Conservation (phyloP, 2,888 invertebrate species). For the Stenodera caucasica region DNA sequence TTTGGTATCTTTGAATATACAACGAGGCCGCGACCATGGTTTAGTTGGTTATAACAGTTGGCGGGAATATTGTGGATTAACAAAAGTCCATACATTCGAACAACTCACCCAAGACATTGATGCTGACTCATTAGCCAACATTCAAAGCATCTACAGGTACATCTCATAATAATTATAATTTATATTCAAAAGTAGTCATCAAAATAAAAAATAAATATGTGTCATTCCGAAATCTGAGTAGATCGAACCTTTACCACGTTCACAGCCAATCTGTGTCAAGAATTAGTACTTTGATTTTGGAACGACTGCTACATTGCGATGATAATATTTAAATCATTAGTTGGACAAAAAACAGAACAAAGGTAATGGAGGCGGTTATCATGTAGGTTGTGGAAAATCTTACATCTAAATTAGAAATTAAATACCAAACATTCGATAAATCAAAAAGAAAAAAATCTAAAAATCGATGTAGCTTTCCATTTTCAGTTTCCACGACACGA, state of each 20-base stretch:
- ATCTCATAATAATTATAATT: too few relatives aligned
- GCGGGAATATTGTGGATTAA: slow-evolving; percentile 74
- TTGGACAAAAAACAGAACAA: background rate
- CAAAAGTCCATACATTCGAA: slow-evolving; percentile 63
- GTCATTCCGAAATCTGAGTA: background rate
- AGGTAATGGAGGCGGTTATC: background rate
- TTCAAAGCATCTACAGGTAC: slow-evolving; percentile 67
- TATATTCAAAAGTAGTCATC: too few relatives aligned
- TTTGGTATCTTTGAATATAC: slow-evolving; percentile 84
- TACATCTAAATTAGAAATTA: too few relatives aligned
- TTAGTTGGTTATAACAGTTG: slow-evolving; percentile 77
- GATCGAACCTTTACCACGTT: background rate
- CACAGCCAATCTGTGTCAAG: too few relatives aligned
- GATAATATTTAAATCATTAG: too few relatives aligned
- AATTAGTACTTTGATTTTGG: background rate
- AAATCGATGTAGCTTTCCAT: slow-evolving; percentile 3
- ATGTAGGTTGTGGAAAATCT: background rate
- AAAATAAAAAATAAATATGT: too few relatives aligned
- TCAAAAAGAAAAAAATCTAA: too few relatives aligned
- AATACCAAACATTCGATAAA: too few relatives aligned
- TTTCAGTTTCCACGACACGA: slow-evolving; percentile 1
- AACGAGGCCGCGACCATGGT: slow-evolving; percentile 87
- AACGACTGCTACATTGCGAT: too few relatives aligned
- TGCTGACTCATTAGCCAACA: slow-evolving; percentile 63
- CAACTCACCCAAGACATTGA: slow-evolving; percentile 66